A percentile compares a stretch with the other conserved stretches of the same genome.
Evolutionary conservation across 2,888 invertebrate species (phyloP).

Genomic region (Tolmerus cingulatus): DNA sequence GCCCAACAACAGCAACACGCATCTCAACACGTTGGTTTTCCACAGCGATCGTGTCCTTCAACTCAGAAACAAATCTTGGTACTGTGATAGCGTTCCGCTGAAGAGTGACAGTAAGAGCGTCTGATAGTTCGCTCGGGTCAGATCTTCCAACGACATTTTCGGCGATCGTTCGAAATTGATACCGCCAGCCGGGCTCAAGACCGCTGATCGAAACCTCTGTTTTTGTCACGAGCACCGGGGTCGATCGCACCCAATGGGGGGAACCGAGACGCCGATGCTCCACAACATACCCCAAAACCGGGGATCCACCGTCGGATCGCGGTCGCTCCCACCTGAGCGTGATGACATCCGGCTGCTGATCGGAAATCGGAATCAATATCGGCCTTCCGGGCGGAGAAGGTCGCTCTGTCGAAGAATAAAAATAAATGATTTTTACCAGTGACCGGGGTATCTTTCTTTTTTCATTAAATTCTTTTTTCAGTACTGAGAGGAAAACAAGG

Average conservation of each 20-base stretch:
- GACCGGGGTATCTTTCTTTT: background rate
- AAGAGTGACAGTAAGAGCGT: conserved; percentile 82
- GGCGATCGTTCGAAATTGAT: conserved; percentile 91
- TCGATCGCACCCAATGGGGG: conserved; percentile 83
- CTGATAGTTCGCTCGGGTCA: conserved; percentile 84
- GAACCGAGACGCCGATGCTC: conserved; percentile 80
- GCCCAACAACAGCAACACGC: conserved; percentile 76
- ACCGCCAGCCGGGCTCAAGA: conserved; percentile 84
- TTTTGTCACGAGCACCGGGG: conserved; percentile 74
- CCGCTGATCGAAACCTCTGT: conserved; percentile 83
- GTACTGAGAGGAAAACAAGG: background rate
- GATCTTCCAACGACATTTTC: conserved; percentile 90
- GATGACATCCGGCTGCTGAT: conserved; percentile 81
- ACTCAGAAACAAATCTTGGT: conserved; percentile 76
- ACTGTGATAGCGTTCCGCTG: conserved; percentile 73
- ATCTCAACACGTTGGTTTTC: conserved; percentile 89
- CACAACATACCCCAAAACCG: conserved; percentile 82
- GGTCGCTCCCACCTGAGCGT: conserved; percentile 85
- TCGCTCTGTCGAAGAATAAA: conserved; percentile 65
- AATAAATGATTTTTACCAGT: background rate
- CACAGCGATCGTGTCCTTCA: conserved; percentile 75
- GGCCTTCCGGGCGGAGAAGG: conserved; percentile 86
- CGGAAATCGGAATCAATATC: conserved; percentile 76
- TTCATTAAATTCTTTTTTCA: background rate
- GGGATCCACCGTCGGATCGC: conserved; percentile 84